These are phyloP conservation scores for Rhynchonycteris naso DNA, from an alignment of 2,797 vertebrate genomes.

Conservation along the genomic window DNA sequence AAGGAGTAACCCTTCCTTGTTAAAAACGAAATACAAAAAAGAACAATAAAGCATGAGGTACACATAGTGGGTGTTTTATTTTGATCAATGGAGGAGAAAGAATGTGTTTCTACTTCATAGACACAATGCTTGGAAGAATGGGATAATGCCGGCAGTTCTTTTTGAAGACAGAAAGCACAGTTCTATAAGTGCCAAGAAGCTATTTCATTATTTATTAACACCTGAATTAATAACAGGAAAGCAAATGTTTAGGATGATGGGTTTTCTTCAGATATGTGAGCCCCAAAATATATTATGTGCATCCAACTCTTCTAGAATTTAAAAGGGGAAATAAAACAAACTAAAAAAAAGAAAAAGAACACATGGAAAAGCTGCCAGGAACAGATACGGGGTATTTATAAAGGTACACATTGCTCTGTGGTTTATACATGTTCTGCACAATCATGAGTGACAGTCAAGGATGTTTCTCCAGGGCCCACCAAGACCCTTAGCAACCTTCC, in stretches of 20 bases:
- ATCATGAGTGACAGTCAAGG: not conserved
- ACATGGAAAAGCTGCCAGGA: not conserved
- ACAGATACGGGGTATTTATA: not conserved
- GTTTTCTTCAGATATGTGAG: conserved; percentile 29
- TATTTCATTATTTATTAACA: conserved; percentile 50
- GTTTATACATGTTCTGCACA: fast-evolving
- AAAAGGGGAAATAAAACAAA: not conserved
- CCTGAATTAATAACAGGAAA: conserved; percentile 41
- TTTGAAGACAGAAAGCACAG: not conserved
- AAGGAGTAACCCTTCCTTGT: not conserved
- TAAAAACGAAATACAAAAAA: not conserved
- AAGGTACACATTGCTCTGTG: not conserved
- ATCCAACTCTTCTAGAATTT: conserved; percentile 2
- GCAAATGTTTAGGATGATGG: not conserved
- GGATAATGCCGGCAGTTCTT: not conserved
- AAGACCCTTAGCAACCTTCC: not conserved
- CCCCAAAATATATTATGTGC: conserved; percentile 1
- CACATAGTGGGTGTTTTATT: not conserved
- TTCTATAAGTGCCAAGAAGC: not conserved
- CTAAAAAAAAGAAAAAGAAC: not conserved
- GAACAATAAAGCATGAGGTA: not conserved
- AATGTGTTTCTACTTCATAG: not conserved
- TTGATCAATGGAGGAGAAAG: not conserved
- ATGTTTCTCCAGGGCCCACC: not conserved
- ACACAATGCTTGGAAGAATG: not conserved